Evolutionary conservation across 2,113 vertebrate genomes (phyloP), one percentile per base, ranked within the genome.

Genomic region (Pachycephala philippinensis): DNA sequence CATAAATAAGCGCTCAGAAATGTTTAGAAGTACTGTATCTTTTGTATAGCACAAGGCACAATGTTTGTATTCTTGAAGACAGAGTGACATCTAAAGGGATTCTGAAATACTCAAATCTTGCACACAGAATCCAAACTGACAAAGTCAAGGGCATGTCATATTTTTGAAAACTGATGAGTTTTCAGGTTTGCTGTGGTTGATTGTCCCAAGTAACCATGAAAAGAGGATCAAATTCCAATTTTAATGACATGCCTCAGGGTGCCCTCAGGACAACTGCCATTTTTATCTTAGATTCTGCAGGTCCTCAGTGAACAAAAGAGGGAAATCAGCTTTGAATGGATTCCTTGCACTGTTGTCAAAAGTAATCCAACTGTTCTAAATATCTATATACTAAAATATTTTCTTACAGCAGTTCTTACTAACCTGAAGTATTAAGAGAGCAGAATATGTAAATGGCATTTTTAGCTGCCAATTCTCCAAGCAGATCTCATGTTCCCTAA

Each of bases 81-180:
- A 99, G 98, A 99, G 99, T 99, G 99, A 99, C 99, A 99, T 99
- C 99, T 99, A 99, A 99, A 99, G 99, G 99, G 98, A 98, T 98
- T 98, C 97, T 98, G 98, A 98, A 98, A 98, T 95, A 98, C 95
- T 97, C 96, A 82, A 97, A 69, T 87, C 94, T 91, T 82, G 84
- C 95, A 80, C 50, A 78, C 68, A 91, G 96, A 97, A 98, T 96
- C 90, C 92, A 96, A 96, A 96, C 97, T 92, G 98, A 98, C 98
- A 98, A 97, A 98, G 98, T 99, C 98, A 99, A 99, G 98, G 99
- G 98, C 99, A 99, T 98, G 97, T 97, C 98, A 98, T 97, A 98
- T 98, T 98, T 98, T 97, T 93, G 95, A 98, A 99, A 99, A 98
- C 98, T 98, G 99, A 99, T 99, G 99, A 99, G 98, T 98, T 99